Base-by-base conservation (phyloP, 2,888 invertebrate genomes). In the Galerucella nymphaeae region DNA sequence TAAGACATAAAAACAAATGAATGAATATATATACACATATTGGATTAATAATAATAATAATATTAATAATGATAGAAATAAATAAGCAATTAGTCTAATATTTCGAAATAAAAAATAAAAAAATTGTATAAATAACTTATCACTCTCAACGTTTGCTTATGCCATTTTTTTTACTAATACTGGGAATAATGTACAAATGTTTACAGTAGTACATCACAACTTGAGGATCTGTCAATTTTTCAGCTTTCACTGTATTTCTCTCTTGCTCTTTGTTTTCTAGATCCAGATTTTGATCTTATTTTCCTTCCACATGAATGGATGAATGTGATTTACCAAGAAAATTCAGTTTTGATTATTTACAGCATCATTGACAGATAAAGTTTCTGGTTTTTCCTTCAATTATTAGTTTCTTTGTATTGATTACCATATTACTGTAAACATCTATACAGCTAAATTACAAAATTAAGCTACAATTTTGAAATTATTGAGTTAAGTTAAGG, bases 1-100 rank as follows among this genome's bases (percentile, higher is more conserved):
- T 67, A 65, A 61, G 58, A 72, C 61, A 67, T 64, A 62, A 66
- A 63, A 73, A 70, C 48, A 63, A 68, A 66, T 55, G 38, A 41
- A 50, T 73, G 62, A 57, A 70, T 66, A n/a, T 48, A 48, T 73
- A 63, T 64, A 73, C 57, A 50, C 62, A 69, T 53, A 62, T 42
- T 58, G 66, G 48, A 16, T 4, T 18, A 18, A 53, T 18, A 18
- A 41, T 14, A 23, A 23, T 16, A 16, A 55, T 9, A 55, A 58
- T 41, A 16, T 48, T 45, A 57, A 8, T 30, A 42, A 50, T 20
- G 42, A 10, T 45, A 63, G 20, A 70, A 63, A 70, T 70, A 70
- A 70, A 70, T 70, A 70, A 45, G 57, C 57, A 63, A 23, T 23
- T 62, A 70, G 4, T 45, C 23, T 70, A 55, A 48, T 59, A 18